Percentiles rank a stretch among this genome's conserved stretches.
phyloP scores from a whole-genome alignment of 2,888 invertebrate genomes.

The Stenodera caucasica region DNA sequence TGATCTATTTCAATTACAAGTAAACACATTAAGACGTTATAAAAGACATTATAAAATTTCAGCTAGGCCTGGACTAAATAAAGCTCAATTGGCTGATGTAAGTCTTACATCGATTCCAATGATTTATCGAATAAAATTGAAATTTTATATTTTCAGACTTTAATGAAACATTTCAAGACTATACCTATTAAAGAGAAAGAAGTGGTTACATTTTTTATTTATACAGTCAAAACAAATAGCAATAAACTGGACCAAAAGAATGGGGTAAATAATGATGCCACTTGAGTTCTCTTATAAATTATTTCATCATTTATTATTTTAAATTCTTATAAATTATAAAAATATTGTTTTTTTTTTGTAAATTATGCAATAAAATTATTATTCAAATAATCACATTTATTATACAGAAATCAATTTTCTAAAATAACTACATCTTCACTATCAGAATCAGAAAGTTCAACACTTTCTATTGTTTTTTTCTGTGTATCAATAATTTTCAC shows the following conservation, averaged over 20 bases:
- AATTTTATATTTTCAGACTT: conserved; percentile 67
- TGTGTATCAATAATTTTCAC: conserved; percentile 31
- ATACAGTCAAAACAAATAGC: conserved; percentile 91
- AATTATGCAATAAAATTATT: conserved; percentile 22
- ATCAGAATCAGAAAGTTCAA: conserved; percentile 38
- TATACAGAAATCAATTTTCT: conserved; percentile 11
- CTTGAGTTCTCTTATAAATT: conserved; percentile 48
- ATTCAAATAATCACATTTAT: conserved; percentile 16
- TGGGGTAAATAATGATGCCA: conserved; percentile 69
- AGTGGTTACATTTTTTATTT: conserved; percentile 91
- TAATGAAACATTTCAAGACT: conserved; percentile 94
- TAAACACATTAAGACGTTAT: conserved; percentile 91
- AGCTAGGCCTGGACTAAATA: conserved; percentile 89
- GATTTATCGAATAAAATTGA: no score
- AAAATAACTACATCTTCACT: conserved; percentile 52
- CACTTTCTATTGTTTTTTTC: conserved; percentile 25
- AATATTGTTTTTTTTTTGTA: conserved; percentile 19
- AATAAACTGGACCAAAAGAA: conserved; percentile 85
- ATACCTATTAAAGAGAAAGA: conserved; percentile 95
- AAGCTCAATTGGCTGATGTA: conserved; percentile 95
- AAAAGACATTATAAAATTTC: conserved; percentile 92
- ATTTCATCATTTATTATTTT: conserved; percentile 27
- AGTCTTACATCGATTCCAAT: conserved; percentile 53
- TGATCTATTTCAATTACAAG: conserved; percentile 90
- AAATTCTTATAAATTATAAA: conserved; percentile 25